Evolutionary conservation across 2,797 vertebrate genomes (phyloP), one percentile per base, ranked within the genome.

Genomic region (Schizopygopsis pylzovi): DNA sequence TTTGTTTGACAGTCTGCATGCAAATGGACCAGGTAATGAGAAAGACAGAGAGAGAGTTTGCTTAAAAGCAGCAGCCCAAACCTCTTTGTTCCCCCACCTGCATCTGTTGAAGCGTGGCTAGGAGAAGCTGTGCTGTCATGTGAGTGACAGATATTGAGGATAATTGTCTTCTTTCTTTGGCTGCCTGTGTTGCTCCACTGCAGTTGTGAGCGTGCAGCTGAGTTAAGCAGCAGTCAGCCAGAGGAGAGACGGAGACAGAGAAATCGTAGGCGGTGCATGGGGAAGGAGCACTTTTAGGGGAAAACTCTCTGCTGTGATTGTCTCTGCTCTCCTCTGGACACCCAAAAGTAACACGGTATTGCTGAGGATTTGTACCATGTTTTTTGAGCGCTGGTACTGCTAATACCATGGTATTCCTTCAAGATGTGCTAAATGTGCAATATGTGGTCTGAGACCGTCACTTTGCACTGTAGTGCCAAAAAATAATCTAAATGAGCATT

Each of bases 71-170:
- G 79, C 83, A 85, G 85, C 85, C 86, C 84, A 65, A 85, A 82
- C 81, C 71, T 88, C 89, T 90, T 90, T 90, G 89, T 90, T 90
- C 85, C 83, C 79, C 87, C 89, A 90, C 87, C 89, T 90, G 89
- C 84, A 87, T 87, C 83, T 87, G 89, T 85, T 88, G 89, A 87
- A 90, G 89, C 85, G 85, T 83, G 83, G 89, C 87, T 79, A 75
- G 83, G 85, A 88, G 85, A 88, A 82, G 83, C 89, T 73, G 83
- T 82, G 87, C 89, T 90, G 89, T 90, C 87, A 88, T 88, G 85
- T 90, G 89, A 90, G 89, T 90, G 89, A 90, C 89, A 90, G 87
- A 90, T 90, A 90, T 90, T 90, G 87, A 90, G 87, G 87, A 88
- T 90, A 90, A 90, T 90, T 90, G 89, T 88, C 83, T 88, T 86